phyloP scores from a whole-genome alignment of 2,113 vertebrate species.

The Perognathus longimembris region DNA sequence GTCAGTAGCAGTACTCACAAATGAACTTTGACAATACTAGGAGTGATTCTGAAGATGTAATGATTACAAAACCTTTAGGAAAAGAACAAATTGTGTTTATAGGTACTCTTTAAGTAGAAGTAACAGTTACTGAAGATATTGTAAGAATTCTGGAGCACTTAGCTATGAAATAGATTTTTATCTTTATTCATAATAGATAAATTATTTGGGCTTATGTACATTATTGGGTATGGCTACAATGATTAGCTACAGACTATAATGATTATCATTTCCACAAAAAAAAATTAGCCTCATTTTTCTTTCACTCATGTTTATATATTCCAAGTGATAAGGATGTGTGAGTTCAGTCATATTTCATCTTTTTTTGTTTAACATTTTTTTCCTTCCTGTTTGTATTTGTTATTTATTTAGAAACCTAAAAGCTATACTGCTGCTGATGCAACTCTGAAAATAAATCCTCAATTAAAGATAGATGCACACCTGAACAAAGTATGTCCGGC shows the following conservation, averaged over 20 bases:
- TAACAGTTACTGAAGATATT: background rate
- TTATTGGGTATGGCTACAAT: constrained; percentile 2
- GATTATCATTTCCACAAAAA: constrained; percentile 52
- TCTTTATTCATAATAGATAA: constrained; percentile 18
- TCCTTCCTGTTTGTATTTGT: constrained; percentile 60
- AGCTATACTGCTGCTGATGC: constrained; percentile 95
- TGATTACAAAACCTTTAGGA: background rate
- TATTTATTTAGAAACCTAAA: constrained; percentile 93
- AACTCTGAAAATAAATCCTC: constrained; percentile 94
- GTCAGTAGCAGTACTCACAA: background rate
- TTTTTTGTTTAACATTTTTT: constrained; percentile 66
- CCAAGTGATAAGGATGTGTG: background rate
- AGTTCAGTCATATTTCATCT: background rate
- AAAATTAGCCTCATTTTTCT: constrained; percentile 32
- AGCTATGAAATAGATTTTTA: constrained; percentile 1
- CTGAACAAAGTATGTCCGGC: constrained; percentile 97
- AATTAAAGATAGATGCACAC: constrained; percentile 94
- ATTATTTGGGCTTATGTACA: background rate
- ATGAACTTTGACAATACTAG: background rate
- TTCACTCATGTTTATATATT: background rate
- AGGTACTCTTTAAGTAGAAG: background rate
- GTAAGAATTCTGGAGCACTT: constrained; percentile 18
- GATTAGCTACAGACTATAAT: background rate
- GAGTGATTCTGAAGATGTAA: background rate
- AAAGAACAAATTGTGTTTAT: constrained; percentile 16